Percentiles rank a stretch among this genome's conserved stretches.
Evolutionary conservation across 1,140 invertebrate species (phyloP).

Genomic region (Ptiloglossa arizonensis): DNA sequence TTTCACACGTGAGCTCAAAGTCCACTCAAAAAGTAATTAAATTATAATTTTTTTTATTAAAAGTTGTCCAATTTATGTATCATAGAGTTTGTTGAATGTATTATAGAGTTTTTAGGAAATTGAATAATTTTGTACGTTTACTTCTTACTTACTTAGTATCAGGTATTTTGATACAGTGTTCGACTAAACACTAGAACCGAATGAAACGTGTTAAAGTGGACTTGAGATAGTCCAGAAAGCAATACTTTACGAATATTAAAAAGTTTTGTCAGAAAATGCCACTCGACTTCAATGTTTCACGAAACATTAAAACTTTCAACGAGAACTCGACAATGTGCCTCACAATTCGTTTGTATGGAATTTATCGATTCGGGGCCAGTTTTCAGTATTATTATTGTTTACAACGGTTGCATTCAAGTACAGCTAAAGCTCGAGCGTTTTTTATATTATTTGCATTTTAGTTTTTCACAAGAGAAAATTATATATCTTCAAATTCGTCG

Average conservation of each 20-base stretch:
- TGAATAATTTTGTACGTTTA: too few species aligned
- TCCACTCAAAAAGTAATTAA: too few species aligned
- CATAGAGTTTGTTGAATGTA: too few species aligned
- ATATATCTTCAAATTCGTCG: too few species aligned
- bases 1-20: too few species aligned
- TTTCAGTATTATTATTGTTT: background rate
- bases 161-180: conserved; percentile 22
- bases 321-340: conserved; percentile 8
- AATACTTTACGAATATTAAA: conserved; percentile 42
- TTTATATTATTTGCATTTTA: background rate
- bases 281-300: conserved; percentile 22
- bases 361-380: background rate
- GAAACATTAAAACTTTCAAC: conserved; percentile 24
- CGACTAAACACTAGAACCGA: background rate
- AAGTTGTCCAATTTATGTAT: too few species aligned
- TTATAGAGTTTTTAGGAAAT: too few species aligned
- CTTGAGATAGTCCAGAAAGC: background rate
- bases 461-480: background rate
- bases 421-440: background rate
- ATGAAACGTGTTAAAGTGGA: conserved; percentile 29
- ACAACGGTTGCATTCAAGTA: background rate
- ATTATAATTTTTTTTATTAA: too few species aligned
- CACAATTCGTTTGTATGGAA: conserved; percentile 8
- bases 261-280: conserved; percentile 25
- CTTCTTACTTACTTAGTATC: too few species aligned